These are phyloP conservation scores for Theonella swinhoei DNA, from an alignment of 37 sponge, comb jelly and placozoan species.

Conservation along the genomic window DNA sequence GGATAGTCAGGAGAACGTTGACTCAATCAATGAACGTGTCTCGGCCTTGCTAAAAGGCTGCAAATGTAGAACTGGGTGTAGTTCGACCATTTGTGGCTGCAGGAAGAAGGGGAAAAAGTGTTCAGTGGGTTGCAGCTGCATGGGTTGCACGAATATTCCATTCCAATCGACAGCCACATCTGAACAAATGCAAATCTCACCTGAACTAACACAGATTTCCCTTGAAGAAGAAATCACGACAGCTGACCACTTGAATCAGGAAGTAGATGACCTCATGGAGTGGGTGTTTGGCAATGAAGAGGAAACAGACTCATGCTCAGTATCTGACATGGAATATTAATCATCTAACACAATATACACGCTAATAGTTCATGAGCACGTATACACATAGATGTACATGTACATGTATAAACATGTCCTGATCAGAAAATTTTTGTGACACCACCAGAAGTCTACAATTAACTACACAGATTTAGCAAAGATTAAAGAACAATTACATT, in stretches of 20 bases:
- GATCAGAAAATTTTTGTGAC: no score
- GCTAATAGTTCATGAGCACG: no score
- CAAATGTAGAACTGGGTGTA: no score
- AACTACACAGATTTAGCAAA: no score
- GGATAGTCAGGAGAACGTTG: conserved; percentile 18
- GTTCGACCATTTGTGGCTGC: no score
- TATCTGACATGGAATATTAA: no score
- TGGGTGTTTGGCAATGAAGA: neutral
- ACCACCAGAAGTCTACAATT: no score
- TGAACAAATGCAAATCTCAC: neutral
- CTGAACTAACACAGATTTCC: neutral
- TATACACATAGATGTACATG: no score
- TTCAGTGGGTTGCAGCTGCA: conserved; percentile 17
- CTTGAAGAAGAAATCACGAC: neutral
- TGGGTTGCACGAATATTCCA: conserved; percentile 7
- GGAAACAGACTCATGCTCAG: no score
- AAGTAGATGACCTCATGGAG: neutral
- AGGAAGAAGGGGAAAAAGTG: neutral
- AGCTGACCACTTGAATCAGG: neutral
- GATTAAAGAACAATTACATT: no score
- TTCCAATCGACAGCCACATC: neutral
- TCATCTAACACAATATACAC: no score
- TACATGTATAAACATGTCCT: no score
- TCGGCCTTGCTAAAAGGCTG: neutral
- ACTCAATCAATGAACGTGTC: conserved; percentile 14